Base-by-base conservation (phyloP, 2,888 invertebrate genomes). In the Syrista parreyssii region DNA sequence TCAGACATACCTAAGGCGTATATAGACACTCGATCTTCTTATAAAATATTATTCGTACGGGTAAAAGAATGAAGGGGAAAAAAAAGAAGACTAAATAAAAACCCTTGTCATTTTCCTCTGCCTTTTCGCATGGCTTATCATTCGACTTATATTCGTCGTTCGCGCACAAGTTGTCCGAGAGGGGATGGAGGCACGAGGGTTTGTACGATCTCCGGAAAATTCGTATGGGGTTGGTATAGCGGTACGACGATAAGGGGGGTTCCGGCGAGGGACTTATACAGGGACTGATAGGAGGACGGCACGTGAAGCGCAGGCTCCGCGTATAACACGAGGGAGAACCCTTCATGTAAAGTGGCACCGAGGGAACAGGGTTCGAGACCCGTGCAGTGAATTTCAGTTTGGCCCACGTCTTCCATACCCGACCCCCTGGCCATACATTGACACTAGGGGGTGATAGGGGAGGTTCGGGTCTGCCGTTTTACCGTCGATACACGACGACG, bases 361-460 rank as follows among this genome's bases (percentile, higher is more conserved):
- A 31, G 84, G 82, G 82, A 86, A 75, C 73, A 71, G 76, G 79
- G 75, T 34, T 78, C 74, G 55, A 71, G 33, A 77, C 71, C 75
- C 86, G 84, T 86, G 84, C 78, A 11, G 68, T 79, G 84, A 84
- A 84, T 84, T 84, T 78, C 76, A 71, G 78, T 80, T 82, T 55
- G 6, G 23, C 40, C 40, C 23, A 55, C 40, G 23, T 55, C 23
- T 55, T 23, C 12, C 40, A 0, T 55, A 23, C 40, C 23, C 23
- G 40, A 15, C 40, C 40, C 40, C 15, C 40, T 6, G 6, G 6
- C 23, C 15, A 12, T 15, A 1, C 40, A 40, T 55, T 23, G 4
- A 55, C 40, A 23, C 40, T 9, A 34, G 4, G 9, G 40, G 40
- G 0, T 15, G 15, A 40, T 2, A 4, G 4, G 15, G 40, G 23